Conservation (phyloP, 2,797 vertebrate genomes). For the Saxicola maurus region DNA sequence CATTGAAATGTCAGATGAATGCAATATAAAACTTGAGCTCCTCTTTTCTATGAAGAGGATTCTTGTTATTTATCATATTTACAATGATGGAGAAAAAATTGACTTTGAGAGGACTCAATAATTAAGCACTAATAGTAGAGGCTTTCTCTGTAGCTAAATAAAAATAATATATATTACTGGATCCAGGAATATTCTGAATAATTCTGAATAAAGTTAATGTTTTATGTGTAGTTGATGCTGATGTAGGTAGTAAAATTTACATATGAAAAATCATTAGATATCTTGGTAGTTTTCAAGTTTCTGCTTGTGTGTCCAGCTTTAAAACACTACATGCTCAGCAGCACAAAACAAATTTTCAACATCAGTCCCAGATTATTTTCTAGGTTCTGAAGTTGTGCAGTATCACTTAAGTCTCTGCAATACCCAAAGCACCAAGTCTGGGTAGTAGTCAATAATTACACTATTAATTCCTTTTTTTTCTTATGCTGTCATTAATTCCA, state of each 20-base stretch:
- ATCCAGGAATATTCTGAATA: background rate
- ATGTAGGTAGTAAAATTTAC: background rate
- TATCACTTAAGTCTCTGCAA: background rate
- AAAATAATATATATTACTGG: rapidly evolving
- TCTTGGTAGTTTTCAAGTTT: background rate
- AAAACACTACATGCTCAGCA: background rate
- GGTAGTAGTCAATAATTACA: background rate
- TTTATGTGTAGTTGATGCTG: background rate
- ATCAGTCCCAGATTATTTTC: background rate
- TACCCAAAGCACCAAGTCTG: background rate
- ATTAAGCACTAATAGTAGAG: background rate
- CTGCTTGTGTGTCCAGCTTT: background rate
- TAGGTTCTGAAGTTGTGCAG: background rate
- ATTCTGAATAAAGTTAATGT: background rate
- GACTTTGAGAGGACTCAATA: background rate
- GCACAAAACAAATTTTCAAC: background rate
- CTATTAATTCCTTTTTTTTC: background rate
- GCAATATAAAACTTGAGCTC: background rate
- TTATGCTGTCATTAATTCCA: conserved; percentile 20
- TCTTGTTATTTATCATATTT: background rate
- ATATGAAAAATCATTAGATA: background rate
- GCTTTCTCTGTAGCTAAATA: background rate
- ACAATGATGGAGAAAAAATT: background rate
- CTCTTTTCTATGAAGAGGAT: background rate
- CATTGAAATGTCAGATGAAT: background rate